Evolutionary conservation across 2,797 vertebrate genomes (phyloP).

Genomic region (Pogoniulus pusillus): DNA sequence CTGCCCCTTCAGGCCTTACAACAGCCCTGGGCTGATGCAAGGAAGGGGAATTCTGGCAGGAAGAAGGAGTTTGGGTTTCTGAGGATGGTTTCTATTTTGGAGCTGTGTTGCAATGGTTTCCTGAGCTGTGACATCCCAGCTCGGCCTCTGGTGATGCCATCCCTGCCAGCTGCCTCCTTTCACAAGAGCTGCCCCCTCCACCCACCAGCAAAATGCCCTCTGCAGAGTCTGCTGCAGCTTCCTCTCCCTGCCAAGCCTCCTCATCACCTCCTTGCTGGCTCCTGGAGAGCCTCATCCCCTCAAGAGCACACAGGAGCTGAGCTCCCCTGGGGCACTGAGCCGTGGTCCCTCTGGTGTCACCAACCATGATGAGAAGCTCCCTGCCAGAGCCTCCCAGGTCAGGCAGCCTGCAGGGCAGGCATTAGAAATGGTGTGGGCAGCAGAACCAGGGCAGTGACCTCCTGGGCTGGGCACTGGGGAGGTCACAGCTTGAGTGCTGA

Average conservation of each 20-base stretch:
- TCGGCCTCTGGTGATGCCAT: neutral
- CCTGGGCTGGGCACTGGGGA: too few relatives aligned
- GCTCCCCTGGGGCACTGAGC: neutral
- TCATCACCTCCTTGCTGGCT: rapidly evolving
- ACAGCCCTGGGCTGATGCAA: neutral
- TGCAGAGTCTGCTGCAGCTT: neutral
- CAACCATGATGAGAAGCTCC: too few relatives aligned
- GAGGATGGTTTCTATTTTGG: neutral
- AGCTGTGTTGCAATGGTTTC: neutral
- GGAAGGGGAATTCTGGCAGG: neutral
- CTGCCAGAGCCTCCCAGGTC: too few relatives aligned
- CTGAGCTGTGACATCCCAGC: neutral
- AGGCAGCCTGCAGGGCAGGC: too few relatives aligned
- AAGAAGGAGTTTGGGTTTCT: neutral
- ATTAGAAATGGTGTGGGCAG: too few relatives aligned
- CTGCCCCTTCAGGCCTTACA: neutral
- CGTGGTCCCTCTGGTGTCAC: neutral
- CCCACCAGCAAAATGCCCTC: neutral
- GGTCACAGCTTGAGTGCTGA: too few relatives aligned
- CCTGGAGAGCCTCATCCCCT: neutral
- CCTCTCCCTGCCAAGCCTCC: rapidly evolving
- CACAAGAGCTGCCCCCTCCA: neutral
- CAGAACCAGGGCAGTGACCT: too few relatives aligned
- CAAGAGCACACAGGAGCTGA: rapidly evolving
- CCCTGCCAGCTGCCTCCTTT: neutral